Base-by-base conservation (phyloP, 2,113 vertebrate genomes). In the Nibea albiflora region DNA sequence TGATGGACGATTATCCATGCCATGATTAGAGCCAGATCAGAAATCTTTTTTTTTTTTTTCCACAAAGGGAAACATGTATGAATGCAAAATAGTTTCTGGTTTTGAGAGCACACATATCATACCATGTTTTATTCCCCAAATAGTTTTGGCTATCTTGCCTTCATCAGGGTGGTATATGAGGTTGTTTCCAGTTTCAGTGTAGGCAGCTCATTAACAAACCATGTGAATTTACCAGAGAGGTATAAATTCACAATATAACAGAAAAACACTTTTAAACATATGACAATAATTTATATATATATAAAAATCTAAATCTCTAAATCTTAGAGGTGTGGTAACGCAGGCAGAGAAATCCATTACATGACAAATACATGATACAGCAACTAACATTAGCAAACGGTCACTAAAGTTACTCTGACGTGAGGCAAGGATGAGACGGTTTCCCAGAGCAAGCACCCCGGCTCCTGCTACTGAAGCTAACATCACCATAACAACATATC, bases 11-110 rank as follows among this genome's bases (percentile, higher is more conserved):
- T 93, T 89, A 90, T 85, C 61, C 35, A 44, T 80, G 70, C 81
- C 75, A 86, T 63, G 89, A 89, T 91, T 76, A 90, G 76, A 92
- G 44, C 83, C 92, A 92, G 75, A 91, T 90, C 65, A 85, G 71
- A 87, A 85, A 84, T 76, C 63, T 88, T 28, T 47, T 80, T 28
- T 52, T 15, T 62, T 72, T 56, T 49, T 68, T n/a, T 56, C 12
- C n/a, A 35, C 39, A 63, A 46, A 79, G 44, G 44, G 11, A 67
- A 72, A 68, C 11, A 26, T 78, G 47, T 24, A 71, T 56, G 35
- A 66, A 64, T 77, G 70, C 58, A 72, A 76, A 73, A 73, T 26
- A 58, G 44, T 65, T 58, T 78, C n/a, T 79, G 68, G 61, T 71
- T 76, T 79, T 63, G 20, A 50, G 26, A 74, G 73, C 0, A 4